phyloP scores from a whole-genome alignment of 2,113 vertebrate species.

The Cyprinus carpio region DNA sequence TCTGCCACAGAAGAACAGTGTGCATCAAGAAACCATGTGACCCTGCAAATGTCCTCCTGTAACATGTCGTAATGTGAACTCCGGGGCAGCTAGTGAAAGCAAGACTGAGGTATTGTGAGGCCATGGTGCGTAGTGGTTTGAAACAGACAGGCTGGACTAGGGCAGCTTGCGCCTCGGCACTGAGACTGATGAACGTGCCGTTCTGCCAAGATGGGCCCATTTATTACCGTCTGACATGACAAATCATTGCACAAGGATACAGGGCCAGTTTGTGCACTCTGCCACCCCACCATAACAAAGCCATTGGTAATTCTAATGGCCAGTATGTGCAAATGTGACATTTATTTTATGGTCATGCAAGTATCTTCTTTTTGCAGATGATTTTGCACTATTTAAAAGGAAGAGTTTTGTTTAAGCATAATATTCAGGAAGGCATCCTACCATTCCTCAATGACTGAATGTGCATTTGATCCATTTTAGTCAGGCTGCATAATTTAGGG shows the following conservation, averaged over 20 bases:
- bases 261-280: constrained; percentile 57
- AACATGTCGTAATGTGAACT: constrained; percentile 8
- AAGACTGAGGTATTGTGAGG: constrained; percentile 28
- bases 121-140: constrained; percentile 17
- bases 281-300: constrained; percentile 58
- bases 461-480: constrained; percentile 37
- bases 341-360: constrained; percentile 59
- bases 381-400: constrained; percentile 20
- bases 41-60: constrained; percentile 14
- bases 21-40: constrained; percentile 18
- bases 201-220: constrained; percentile 43
- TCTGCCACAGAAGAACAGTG: constrained; percentile 25
- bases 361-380: constrained; percentile 35
- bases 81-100: neutral
- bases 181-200: constrained; percentile 56
- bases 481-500: constrained; percentile 10
- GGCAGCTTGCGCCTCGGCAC: constrained; percentile 8
- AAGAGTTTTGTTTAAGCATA: constrained; percentile 19
- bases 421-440: neutral
- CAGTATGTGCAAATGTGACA: constrained; percentile 59
- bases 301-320: constrained; percentile 61
- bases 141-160: constrained; percentile 41
- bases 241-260: constrained; percentile 60
- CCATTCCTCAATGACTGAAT: constrained; percentile 1
- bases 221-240: constrained; percentile 63